phyloP scores from a whole-genome alignment of 1,140 invertebrate species.

The Meloidogyne chitwoodi region DNA sequence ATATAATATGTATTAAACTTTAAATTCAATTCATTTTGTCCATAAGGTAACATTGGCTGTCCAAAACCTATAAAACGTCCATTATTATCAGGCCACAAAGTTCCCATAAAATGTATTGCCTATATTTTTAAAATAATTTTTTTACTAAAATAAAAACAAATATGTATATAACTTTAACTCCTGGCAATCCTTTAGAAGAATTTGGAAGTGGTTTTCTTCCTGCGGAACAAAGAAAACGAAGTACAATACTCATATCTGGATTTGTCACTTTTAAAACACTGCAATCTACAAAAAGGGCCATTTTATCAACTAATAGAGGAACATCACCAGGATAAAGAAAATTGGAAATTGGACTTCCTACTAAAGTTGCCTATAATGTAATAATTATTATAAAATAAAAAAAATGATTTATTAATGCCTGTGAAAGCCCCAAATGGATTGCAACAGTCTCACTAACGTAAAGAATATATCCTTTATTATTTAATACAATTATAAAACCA shows the following conservation, averaged over 20 bases:
- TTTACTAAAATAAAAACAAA: background rate
- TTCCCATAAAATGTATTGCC: slow-evolving; percentile 15
- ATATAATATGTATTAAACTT: background rate
- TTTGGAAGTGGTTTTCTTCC: slow-evolving; percentile 1
- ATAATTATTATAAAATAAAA: background rate
- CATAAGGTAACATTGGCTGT: slow-evolving; percentile 2
- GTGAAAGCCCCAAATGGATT: slow-evolving; percentile 8
- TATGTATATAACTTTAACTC: background rate
- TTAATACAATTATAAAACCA: slow-evolving; percentile 17
- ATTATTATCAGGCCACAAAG: slow-evolving; percentile 3
- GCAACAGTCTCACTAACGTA: slow-evolving; percentile 15
- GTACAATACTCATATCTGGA: slow-evolving; percentile 7
- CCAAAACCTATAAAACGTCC: slow-evolving; percentile 16
- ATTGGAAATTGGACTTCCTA: background rate
- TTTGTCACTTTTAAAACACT: background rate
- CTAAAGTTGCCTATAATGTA: background rate
- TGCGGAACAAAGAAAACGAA: slow-evolving; percentile 8
- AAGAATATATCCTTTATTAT: background rate
- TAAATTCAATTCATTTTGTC: slow-evolving; percentile 7
- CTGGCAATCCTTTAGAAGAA: background rate
- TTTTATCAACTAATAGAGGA: background rate
- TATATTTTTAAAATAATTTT: too few species aligned
- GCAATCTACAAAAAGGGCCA: background rate
- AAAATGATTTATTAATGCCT: background rate
- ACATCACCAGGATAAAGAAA: slow-evolving; percentile 10